Conservation (phyloP, 1,140 invertebrate genomes). For the Papilio machaon region DNA sequence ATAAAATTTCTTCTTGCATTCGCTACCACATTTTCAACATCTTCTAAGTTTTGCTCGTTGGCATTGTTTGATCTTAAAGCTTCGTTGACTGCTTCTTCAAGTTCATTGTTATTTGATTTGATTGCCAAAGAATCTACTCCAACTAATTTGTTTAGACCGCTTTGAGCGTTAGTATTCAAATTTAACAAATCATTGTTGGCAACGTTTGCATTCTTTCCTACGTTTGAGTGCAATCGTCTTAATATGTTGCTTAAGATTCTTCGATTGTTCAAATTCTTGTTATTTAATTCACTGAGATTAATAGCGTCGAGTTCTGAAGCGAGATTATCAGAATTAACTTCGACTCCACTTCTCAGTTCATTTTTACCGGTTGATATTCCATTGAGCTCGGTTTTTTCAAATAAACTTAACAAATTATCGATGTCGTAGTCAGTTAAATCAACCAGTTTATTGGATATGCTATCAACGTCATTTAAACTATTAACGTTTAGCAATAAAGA, state of each 20-base stretch:
- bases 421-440: neutral
- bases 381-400: constrained; percentile 1
- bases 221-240: neutral
- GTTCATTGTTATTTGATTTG: neutral
- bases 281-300: constrained; percentile 9
- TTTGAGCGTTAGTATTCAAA: neutral
- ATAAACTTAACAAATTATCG: constrained; percentile 14
- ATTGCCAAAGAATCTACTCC: constrained; percentile 7
- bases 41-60: neutral
- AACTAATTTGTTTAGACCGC: neutral
- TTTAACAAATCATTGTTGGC: constrained; percentile 5
- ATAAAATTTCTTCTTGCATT: neutral
- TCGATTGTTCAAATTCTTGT: constrained; percentile 6
- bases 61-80: neutral
- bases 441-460: neutral
- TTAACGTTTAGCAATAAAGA: neutral
- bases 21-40: neutral
- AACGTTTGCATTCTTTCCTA: neutral
- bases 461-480: neutral
- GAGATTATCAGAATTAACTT: constrained; percentile 5
- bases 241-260: neutral
- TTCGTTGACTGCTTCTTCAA: neutral
- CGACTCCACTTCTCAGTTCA: neutral
- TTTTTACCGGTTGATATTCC: neutral
- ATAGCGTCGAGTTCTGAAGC: neutral